Evolutionary conservation across 1,140 invertebrate species (phyloP).

Genomic region (Pogonomyrmex barbatus): DNA sequence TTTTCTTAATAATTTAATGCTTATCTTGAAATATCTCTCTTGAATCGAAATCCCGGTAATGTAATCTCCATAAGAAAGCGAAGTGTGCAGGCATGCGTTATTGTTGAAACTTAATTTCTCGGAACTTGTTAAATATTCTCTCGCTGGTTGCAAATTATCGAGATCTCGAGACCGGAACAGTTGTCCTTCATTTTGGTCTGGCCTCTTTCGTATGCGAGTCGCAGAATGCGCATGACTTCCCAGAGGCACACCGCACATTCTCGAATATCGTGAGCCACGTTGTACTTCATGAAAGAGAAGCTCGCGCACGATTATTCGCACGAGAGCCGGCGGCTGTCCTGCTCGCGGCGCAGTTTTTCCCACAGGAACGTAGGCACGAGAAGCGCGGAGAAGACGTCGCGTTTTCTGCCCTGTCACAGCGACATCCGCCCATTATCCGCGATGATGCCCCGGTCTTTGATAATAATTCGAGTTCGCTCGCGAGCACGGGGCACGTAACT

Average conservation of each 20-base stretch:
- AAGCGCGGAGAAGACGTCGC: slow-evolving; percentile 46
- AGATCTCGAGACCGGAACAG: slow-evolving; percentile 10
- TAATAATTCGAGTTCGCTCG: slow-evolving; percentile 73
- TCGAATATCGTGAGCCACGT: slow-evolving; percentile 43
- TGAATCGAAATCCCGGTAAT: background rate
- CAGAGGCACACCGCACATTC: background rate
- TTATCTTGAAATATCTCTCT: background rate
- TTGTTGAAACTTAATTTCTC: background rate
- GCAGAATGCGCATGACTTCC: slow-evolving; percentile 27
- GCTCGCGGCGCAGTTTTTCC: slow-evolving; percentile 63
- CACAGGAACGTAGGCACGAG: slow-evolving; percentile 63
- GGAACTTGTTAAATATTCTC: background rate
- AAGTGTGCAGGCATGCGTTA: background rate
- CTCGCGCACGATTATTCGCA: slow-evolving; percentile 59
- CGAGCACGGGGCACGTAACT: slow-evolving; percentile 67
- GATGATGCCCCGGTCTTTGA: slow-evolving; percentile 74
- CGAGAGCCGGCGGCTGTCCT: slow-evolving; percentile 29
- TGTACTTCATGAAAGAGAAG: slow-evolving; percentile 47
- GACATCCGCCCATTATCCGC: slow-evolving; percentile 78
- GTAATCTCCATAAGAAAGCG: background rate
- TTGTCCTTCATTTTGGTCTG: slow-evolving; percentile 21
- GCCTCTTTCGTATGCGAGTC: background rate
- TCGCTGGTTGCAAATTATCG: background rate
- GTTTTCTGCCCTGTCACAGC: slow-evolving; percentile 75
- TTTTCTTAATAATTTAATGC: background rate